Evolutionary conservation across 2,888 invertebrate species (phyloP).

Genomic region (Eupithecia insigniata): DNA sequence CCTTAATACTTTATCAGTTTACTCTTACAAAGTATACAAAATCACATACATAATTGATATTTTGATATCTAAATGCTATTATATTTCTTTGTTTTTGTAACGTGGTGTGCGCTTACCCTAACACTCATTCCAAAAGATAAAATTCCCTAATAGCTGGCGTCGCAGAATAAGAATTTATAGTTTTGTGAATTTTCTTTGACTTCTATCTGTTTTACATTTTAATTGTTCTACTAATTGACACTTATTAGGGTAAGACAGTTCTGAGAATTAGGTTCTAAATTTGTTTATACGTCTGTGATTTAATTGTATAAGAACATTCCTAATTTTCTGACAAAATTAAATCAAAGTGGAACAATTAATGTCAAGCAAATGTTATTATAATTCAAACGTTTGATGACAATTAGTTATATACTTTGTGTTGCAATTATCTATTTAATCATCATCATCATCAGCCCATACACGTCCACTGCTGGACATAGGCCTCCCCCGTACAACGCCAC

Average conservation of each 20-base stretch:
- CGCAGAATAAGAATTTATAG: constrained; percentile 35
- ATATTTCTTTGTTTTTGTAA: background rate
- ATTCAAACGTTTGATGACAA: background rate
- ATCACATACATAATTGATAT: too few relatives aligned
- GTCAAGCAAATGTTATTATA: background rate
- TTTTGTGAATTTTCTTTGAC: constrained; percentile 35
- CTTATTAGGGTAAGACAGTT: constrained; percentile 26
- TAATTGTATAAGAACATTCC: constrained; percentile 17
- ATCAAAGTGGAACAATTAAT: background rate
- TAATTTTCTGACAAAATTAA: constrained; percentile 20
- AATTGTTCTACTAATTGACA: constrained; percentile 41
- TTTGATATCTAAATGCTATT: background rate
- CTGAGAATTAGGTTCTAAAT: constrained; percentile 22
- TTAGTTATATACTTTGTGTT: too few relatives aligned
- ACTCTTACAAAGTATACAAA: too few relatives aligned
- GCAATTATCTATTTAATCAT: too few relatives aligned
- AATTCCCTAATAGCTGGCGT: constrained; percentile 45
- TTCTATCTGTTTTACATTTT: constrained; percentile 41
- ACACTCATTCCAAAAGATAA: constrained; percentile 54
- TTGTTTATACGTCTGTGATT: constrained; percentile 20
- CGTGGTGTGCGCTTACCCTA: constrained; percentile 14
- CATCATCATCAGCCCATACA: too few relatives aligned
- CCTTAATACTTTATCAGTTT: too few relatives aligned
- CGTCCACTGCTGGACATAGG: too few relatives aligned
- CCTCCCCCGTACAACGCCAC: too few relatives aligned